These are phyloP conservation scores for Leucophora obtusa DNA, from an alignment of 2,888 invertebrate species.

Conservation along the genomic window DNA sequence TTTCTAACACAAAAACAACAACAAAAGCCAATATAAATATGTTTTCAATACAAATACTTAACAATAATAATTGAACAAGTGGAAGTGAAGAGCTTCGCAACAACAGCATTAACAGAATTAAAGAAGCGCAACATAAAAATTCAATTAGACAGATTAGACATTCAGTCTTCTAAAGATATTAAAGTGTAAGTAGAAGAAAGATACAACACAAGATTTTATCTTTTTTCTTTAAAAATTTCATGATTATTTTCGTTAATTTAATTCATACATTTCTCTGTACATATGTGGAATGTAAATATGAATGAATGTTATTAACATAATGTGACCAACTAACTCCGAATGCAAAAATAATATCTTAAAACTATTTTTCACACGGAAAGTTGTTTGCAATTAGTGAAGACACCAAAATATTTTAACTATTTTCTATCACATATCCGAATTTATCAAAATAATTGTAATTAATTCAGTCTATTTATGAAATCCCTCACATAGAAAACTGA, in stretches of 20 bases:
- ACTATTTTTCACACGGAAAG: too few species aligned
- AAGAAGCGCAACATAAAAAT: conserved; percentile 33
- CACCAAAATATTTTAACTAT: too few species aligned
- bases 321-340: conserved; percentile 13
- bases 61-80: conserved; percentile 35
- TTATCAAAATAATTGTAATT: too few species aligned
- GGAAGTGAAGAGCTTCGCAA: conserved; percentile 25
- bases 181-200: conserved; percentile 10
- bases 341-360: too few species aligned
- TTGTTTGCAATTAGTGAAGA: too few species aligned
- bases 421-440: too few species aligned
- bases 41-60: conserved; percentile 18
- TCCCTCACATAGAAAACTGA: too few species aligned
- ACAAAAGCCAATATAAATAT: background rate
- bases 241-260: conserved; percentile 17
- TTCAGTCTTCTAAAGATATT: background rate
- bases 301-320: background rate
- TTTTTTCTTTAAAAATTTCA: conserved; percentile 17
- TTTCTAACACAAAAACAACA: conserved; percentile 43
- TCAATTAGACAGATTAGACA: conserved; percentile 39
- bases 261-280: background rate
- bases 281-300: background rate
- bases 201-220: conserved; percentile 8
- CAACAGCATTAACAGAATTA: conserved; percentile 2
- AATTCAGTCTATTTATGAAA: too few species aligned